These are phyloP conservation scores for Lophura swinhoii DNA, from an alignment of 2,797 vertebrate species.

Conservation along the genomic window DNA sequence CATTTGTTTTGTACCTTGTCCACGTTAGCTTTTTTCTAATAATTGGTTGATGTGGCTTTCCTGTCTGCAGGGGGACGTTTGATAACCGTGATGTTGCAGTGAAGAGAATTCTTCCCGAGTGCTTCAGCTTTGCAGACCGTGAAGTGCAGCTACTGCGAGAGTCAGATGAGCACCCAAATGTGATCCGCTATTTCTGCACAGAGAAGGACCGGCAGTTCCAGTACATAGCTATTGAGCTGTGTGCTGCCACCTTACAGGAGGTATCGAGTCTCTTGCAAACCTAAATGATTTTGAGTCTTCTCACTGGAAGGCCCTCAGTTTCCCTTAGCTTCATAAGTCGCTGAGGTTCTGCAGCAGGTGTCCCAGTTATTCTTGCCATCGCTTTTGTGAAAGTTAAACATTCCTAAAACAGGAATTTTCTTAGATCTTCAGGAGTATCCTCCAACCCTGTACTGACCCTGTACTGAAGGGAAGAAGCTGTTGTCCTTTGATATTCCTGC, in stretches of 20 bases:
- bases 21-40: not conserved
- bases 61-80: slow-evolving; percentile 88
- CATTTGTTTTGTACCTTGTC: accelerated
- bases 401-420: not conserved
- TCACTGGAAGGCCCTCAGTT: not conserved
- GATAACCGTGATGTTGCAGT: slow-evolving; percentile 94
- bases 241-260: slow-evolving; percentile 93
- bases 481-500: not conserved
- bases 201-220: slow-evolving; percentile 98
- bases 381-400: not conserved
- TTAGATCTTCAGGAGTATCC: not conserved
- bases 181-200: slow-evolving; percentile 98
- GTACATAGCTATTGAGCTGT: slow-evolving; percentile 98
- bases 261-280: slow-evolving; percentile 65
- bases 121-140: slow-evolving; percentile 96
- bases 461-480: not conserved
- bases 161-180: slow-evolving; percentile 95
- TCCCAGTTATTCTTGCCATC: accelerated
- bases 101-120: slow-evolving; percentile 97
- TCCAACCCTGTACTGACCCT: not conserved
- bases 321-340: not conserved
- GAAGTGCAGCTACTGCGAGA: slow-evolving; percentile 95
- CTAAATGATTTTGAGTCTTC: not conserved
- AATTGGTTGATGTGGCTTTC: not conserved
- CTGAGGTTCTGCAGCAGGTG: not conserved